Percentiles rank a stretch among this genome's conserved stretches.
Evolutionary conservation across 2,113 vertebrate genomes (phyloP).

Genomic region (Phasianus colchicus): DNA sequence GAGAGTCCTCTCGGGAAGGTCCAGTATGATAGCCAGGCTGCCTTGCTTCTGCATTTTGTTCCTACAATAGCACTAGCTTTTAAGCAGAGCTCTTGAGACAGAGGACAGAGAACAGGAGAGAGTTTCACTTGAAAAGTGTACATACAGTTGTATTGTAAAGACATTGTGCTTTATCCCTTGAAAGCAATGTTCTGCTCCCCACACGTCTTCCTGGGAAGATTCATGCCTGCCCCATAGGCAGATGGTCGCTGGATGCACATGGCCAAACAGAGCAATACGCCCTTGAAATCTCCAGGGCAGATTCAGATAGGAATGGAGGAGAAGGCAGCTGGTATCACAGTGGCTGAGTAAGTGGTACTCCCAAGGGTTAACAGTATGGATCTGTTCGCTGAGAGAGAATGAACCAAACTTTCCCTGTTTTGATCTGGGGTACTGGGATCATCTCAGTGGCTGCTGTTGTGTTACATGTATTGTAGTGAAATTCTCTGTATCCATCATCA

Average conservation of each 20-base stretch:
- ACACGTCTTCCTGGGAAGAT: background rate
- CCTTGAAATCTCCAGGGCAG: background rate
- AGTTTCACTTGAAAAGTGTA: background rate
- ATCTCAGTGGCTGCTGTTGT: background rate
- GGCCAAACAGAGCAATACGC: background rate
- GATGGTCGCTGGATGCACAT: background rate
- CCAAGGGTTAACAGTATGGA: background rate
- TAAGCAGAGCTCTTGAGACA: background rate
- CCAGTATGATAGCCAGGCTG: fast-evolving
- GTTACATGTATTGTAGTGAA: background rate
- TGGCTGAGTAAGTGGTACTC: background rate
- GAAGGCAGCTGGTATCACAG: background rate
- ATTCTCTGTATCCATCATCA: background rate
- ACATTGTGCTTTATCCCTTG: background rate
- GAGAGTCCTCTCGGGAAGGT: background rate
- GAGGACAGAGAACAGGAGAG: background rate
- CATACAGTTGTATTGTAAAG: background rate
- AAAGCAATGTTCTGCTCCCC: background rate
- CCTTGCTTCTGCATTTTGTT: background rate
- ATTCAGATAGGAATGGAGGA: fast-evolving
- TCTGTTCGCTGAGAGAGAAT: background rate
- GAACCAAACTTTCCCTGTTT: background rate
- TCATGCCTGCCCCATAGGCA: fast-evolving
- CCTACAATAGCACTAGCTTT: background rate
- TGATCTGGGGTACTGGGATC: background rate